A percentile compares a stretch with the other conserved stretches of the same genome.
Conservation (phyloP, 2,113 vertebrate genomes). For the Garra rufa region DNA sequence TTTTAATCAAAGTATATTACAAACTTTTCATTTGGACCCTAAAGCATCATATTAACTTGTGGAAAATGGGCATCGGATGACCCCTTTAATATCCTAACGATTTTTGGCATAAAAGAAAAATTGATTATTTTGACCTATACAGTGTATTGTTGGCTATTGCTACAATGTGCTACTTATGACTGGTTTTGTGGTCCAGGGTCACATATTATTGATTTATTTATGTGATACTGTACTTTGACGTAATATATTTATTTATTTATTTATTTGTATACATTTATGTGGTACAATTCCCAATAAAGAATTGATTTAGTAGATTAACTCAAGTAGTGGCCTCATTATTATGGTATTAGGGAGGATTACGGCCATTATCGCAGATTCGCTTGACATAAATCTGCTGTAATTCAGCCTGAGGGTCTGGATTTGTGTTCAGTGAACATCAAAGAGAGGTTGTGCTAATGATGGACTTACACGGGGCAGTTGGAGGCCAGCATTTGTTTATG, state of each 20-base stretch:
- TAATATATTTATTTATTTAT: not conserved
- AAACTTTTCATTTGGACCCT: too few species aligned
- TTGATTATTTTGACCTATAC: too few species aligned
- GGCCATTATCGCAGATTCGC: slow-evolving; percentile 3
- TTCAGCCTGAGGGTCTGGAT: not conserved
- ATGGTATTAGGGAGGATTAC: slow-evolving; percentile 21
- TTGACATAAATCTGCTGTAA: slow-evolving; percentile 21
- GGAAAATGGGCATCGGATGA: too few species aligned
- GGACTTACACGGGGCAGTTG: not conserved
- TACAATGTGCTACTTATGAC: too few species aligned
- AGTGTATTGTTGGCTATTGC: too few species aligned
- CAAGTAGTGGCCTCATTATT: not conserved
- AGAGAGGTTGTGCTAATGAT: not conserved
- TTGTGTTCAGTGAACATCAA: not conserved
- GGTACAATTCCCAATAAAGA: not conserved
- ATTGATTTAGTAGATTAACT: not conserved
- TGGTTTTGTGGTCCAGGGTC: too few species aligned
- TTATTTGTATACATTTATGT: not conserved
- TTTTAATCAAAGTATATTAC: too few species aligned
- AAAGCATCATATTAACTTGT: too few species aligned
- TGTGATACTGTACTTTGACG: not conserved
- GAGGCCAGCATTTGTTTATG: slow-evolving; percentile 9
- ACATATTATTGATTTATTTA: too few species aligned
- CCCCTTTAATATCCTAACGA: too few species aligned
- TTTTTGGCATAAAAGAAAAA: too few species aligned